Evolutionary conservation across 2,888 invertebrate genomes (phyloP).

Genomic region (Xanthorhoe designata): DNA sequence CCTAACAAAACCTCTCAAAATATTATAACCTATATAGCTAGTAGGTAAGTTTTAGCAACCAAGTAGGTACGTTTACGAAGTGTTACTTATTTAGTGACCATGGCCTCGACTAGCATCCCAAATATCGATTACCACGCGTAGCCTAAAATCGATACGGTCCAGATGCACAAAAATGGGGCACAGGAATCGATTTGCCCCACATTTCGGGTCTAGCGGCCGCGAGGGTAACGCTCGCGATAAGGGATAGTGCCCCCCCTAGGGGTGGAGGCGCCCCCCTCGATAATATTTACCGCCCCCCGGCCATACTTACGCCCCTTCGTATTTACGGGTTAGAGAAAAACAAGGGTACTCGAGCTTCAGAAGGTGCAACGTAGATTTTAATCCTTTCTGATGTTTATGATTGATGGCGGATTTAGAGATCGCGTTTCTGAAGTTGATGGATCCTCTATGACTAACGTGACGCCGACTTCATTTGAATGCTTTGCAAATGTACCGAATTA

Average conservation of each 20-base stretch:
- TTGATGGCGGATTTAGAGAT: conserved; percentile 84
- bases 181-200: conserved; percentile 84
- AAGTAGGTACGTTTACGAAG: too few relatives aligned
- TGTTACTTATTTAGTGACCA: too few relatives aligned
- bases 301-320: conserved; percentile 85
- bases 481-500: conserved; percentile 48
- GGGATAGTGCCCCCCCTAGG: conserved; percentile 81
- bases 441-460: conserved; percentile 78
- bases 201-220: conserved; percentile 82
- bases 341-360: conserved; percentile 85
- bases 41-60: too few relatives aligned
- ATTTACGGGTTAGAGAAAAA: conserved; percentile 86
- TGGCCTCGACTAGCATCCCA: conserved; percentile 24
- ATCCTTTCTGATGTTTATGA: conserved; percentile 86
- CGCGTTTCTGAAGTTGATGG: conserved; percentile 80
- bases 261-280: conserved; percentile 70
- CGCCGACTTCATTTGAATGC: conserved; percentile 60
- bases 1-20: too few relatives aligned
- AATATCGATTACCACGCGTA: conserved; percentile 41
- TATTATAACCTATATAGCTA: too few relatives aligned
- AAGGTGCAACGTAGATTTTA: conserved; percentile 86
- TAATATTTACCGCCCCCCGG: conserved; percentile 86
- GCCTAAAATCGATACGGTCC: conserved; percentile 81
- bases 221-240: conserved; percentile 86
- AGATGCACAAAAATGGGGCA: conserved; percentile 85